phyloP scores from a whole-genome alignment of 2,113 vertebrate species.

The Arvicanthis niloticus region DNA sequence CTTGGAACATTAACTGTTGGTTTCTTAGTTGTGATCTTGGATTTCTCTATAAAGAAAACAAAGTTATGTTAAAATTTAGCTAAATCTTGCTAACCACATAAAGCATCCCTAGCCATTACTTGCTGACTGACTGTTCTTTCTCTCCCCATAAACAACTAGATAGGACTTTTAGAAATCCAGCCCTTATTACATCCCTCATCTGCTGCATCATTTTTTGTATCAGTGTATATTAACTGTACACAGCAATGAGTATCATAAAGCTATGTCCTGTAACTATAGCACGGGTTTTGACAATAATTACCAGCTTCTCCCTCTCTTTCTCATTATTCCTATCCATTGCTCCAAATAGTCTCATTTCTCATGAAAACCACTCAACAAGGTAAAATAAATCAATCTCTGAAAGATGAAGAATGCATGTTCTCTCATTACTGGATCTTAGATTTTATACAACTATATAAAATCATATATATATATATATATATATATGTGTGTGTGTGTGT shows the following conservation, averaged over 20 bases:
- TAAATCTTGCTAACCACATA: background rate
- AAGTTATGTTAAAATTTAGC: background rate
- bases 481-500: too few relatives aligned
- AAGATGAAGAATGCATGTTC: background rate
- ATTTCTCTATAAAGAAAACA: slow-evolving; percentile 40
- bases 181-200: background rate
- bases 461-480: background rate
- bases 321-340: background rate
- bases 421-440: background rate
- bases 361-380: background rate
- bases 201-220: background rate
- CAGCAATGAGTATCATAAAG: background rate
- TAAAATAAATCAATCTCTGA: background rate
- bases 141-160: background rate
- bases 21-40: background rate
- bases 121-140: background rate
- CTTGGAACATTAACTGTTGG: background rate
- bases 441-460: background rate
- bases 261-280: background rate
- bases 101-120: background rate
- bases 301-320: background rate
- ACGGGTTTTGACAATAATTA: background rate
- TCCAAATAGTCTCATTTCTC: background rate
- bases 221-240: background rate
- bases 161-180: slow-evolving; percentile 8